Conservation (phyloP, 2,113 vertebrate species). For the Origma solitaria region DNA sequence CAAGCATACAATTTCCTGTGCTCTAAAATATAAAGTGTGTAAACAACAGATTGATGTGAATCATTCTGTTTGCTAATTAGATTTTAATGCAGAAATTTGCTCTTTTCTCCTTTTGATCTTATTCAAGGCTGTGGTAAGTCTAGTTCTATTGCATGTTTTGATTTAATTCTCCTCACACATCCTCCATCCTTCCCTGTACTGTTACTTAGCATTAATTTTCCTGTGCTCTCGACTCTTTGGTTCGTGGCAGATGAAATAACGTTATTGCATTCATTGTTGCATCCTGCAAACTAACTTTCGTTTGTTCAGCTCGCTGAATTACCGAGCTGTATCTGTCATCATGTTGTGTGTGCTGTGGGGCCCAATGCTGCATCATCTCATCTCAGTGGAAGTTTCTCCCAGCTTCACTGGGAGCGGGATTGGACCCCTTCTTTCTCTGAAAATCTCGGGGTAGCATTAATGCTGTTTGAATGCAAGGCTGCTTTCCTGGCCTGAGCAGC, state of each 20-base stretch:
- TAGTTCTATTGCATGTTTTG: constrained; percentile 73
- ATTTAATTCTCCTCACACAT: constrained; percentile 69
- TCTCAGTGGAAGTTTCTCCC: not conserved
- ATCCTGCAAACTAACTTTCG: constrained; percentile 65
- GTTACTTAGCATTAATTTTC: constrained; percentile 65
- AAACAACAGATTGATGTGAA: constrained; percentile 46
- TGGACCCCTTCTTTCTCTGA: not conserved
- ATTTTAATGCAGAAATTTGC: constrained; percentile 84
- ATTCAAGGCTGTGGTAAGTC: constrained; percentile 98
- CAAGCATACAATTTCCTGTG: not conserved
- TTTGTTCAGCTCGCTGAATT: constrained; percentile 42
- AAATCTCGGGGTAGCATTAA: not conserved
- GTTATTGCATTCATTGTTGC: constrained; percentile 11
- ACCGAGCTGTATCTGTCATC: constrained; percentile 39
- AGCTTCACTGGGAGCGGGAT: not conserved
- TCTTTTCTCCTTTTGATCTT: constrained; percentile 86
- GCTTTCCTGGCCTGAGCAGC: not conserved
- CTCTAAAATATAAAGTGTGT: not conserved
- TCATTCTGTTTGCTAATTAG: constrained; percentile 48
- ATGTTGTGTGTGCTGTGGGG: not conserved
- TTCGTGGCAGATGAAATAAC: constrained; percentile 32
- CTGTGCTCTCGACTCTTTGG: not conserved
- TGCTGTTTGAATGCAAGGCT: constrained; percentile 43
- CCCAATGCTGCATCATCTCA: not conserved
- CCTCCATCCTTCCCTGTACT: constrained; percentile 26